Percentiles rank a stretch among this genome's conserved stretches.
These are phyloP conservation scores for Orgyia antiqua DNA, from an alignment of 2,888 invertebrate species.

Conservation along the genomic window DNA sequence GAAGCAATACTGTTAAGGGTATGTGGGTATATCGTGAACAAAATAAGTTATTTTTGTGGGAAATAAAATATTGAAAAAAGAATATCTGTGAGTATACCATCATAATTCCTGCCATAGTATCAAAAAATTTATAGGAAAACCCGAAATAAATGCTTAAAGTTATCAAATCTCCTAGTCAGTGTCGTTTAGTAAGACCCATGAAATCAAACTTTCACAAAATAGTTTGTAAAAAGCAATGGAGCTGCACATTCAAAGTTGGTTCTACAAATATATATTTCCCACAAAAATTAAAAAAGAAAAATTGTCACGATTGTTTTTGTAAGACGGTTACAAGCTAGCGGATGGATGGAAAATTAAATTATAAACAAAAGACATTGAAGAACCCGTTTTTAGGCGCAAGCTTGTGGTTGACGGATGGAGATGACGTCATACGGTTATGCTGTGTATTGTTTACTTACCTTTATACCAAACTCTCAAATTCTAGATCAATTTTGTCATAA, in stretches of 20 bases:
- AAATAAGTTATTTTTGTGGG: slow-evolving; percentile 8
- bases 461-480: background rate
- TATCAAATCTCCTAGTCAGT: background rate
- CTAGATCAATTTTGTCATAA: background rate
- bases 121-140: no score
- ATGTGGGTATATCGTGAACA: slow-evolving; percentile 14
- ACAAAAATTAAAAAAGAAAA: slow-evolving; percentile 4
- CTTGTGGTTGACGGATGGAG: slow-evolving; percentile 17
- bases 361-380: slow-evolving; percentile 21
- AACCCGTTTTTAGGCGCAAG: slow-evolving; percentile 30
- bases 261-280: slow-evolving; percentile 3
- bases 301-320: slow-evolving; percentile 3
- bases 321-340: slow-evolving; percentile 16
- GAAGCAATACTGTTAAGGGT: slow-evolving; percentile 21
- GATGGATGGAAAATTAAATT: slow-evolving; percentile 23
- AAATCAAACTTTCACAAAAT: background rate
- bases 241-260: background rate
- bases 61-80: slow-evolving; percentile 6
- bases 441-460: background rate
- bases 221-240: background rate
- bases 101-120: no score
- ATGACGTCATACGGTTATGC: slow-evolving; percentile 4
- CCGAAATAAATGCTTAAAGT: no score
- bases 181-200: no score
- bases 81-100: no score